Evolutionary conservation across 2,113 vertebrate species (phyloP).

Genomic region (Maccullochella peelii): DNA sequence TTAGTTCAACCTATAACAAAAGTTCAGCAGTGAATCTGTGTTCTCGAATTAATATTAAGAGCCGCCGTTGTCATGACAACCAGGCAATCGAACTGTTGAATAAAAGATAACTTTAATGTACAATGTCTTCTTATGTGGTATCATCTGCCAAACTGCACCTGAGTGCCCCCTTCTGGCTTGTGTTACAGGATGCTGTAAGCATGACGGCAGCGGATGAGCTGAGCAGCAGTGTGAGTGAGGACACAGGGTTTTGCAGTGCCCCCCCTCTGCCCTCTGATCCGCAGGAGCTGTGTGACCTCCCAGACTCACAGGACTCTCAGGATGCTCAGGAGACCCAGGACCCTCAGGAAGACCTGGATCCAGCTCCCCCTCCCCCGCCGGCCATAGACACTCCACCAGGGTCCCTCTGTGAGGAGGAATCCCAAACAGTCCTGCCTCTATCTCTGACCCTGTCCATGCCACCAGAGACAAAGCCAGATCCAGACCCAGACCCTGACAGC

Average conservation of each 20-base stretch:
- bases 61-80: constrained; percentile 4
- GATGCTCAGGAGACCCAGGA: constrained; percentile 81
- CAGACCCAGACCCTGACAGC: constrained; percentile 83
- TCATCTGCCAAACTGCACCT: constrained; percentile 20
- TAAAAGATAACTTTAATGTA: neutral
- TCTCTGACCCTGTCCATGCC: constrained; percentile 70
- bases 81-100: neutral
- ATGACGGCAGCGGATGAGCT: constrained; percentile 91
- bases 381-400: constrained; percentile 90
- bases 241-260: constrained; percentile 89
- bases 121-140: neutral
- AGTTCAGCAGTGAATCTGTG: neutral
- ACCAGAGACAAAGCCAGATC: constrained; percentile 47
- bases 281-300: constrained; percentile 87
- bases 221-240: constrained; percentile 91
- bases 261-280: constrained; percentile 88
- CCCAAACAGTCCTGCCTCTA: constrained; percentile 82
- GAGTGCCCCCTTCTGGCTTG: constrained; percentile 40
- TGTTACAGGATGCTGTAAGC: constrained; percentile 84
- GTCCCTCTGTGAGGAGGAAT: constrained; percentile 90
- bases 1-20: constrained; percentile 18
- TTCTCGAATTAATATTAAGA: neutral
- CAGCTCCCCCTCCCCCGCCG: constrained; percentile 80
- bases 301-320: constrained; percentile 80
- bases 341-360: constrained; percentile 85